These are phyloP conservation scores for Heliconius sara DNA, from an alignment of 2,888 invertebrate species.

Conservation along the genomic window DNA sequence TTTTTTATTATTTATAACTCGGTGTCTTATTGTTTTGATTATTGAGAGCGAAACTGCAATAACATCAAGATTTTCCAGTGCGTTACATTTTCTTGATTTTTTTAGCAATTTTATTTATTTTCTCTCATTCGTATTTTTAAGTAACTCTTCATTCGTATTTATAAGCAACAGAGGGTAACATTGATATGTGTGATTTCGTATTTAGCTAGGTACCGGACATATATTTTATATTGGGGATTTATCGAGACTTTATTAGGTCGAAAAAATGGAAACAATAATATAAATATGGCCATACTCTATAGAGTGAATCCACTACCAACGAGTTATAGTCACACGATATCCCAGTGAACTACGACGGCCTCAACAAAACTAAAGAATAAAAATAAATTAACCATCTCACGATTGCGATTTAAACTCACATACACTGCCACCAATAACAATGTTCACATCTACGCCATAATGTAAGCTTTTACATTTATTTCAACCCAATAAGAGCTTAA, in stretches of 20 bases:
- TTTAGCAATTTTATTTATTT: no score
- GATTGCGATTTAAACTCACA: neutral
- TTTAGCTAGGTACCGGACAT: no score
- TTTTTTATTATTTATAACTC: conserved; percentile 1
- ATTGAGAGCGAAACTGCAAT: neutral
- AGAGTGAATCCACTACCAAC: neutral
- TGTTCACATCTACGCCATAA: neutral
- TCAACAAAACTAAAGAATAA: neutral
- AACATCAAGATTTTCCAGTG: neutral
- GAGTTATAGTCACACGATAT: neutral
- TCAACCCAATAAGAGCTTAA: no score
- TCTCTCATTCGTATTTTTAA: no score
- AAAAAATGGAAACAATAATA: no score
- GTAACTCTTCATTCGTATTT: no score
- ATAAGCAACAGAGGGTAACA: no score
- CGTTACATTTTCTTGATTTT: neutral
- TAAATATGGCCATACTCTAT: neutral
- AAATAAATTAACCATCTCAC: neutral
- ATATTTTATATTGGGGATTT: no score
- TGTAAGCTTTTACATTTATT: no score
- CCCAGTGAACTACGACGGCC: no score
- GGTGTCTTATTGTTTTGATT: conserved; percentile 7
- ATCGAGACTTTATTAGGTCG: neutral
- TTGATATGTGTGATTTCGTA: no score
- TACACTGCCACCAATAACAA: neutral